phyloP scores from a whole-genome alignment of 1,140 invertebrate genomes.

The Chelonus insularis region DNA sequence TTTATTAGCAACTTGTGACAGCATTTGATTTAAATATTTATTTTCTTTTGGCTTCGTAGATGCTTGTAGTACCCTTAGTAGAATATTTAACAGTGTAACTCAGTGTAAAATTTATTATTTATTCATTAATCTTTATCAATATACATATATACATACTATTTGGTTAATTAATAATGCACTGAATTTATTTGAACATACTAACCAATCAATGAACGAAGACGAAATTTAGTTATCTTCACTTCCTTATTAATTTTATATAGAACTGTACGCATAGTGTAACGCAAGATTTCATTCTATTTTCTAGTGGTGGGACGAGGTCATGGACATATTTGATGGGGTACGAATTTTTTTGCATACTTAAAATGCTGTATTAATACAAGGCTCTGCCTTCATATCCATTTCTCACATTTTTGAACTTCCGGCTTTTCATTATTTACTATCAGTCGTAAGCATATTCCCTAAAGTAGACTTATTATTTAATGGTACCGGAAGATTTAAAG shows the following conservation, averaged over 20 bases:
- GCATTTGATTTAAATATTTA: neutral
- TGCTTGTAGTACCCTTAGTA: neutral
- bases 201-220: too few species aligned
- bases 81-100: neutral
- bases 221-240: too few species aligned
- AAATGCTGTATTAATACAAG: neutral
- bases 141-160: neutral
- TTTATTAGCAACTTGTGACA: neutral
- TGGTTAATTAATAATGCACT: neutral
- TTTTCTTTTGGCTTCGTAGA: too few species aligned
- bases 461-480: too few species aligned
- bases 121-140: neutral
- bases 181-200: too few species aligned
- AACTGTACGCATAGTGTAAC: constrained; percentile 56
- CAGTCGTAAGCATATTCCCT: too few species aligned
- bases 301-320: constrained; percentile 92
- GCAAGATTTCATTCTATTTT: constrained; percentile 67
- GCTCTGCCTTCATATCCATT: neutral
- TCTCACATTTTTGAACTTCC: constrained; percentile 13
- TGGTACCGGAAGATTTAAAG: too few species aligned
- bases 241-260: constrained; percentile 32
- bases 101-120: neutral
- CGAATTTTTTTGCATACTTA: constrained; percentile 44
- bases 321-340: constrained; percentile 92
- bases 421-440: constrained; percentile 17